Evolutionary conservation across 2,797 vertebrate species (phyloP), one percentile per base, ranked within the genome.

Genomic region (Gallinago nigripennis): DNA sequence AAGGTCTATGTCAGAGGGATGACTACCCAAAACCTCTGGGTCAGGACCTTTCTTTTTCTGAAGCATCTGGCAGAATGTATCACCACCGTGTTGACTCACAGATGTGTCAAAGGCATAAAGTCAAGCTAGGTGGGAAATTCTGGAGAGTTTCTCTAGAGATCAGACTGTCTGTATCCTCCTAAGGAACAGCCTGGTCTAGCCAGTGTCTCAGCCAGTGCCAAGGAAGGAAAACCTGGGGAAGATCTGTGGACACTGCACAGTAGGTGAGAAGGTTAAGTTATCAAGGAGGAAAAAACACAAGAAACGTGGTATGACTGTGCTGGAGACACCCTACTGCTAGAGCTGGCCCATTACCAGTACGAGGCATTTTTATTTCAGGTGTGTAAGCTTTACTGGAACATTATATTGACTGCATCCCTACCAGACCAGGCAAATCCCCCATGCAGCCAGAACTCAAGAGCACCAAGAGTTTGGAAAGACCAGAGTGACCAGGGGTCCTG

Each of bases 31-130:
- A 93, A 64, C 68, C 48, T 73, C 73, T 4, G 5, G 53, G 81
- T 39, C 15, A 27, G 70, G 77, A 24, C 58, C 57, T 9, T 50
- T 63, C 28, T 28, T 63, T 68, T 58, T 64, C 28, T 16, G 70
- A 88, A 95, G 57, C 78, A 71, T 95, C 93, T 94, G 81, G 88
- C 81, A 82, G 69, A 79, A 92, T 85, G 90, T 16, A 77, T 95
- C 94, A 91, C 41, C 84, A 2, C 56, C 4, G 1, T 23, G 37
- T 68, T 95, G 94, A 95, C 78, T 97, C 96, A 91, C 31, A 12
- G 84, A 94, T 92, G 93, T 87, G 88, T 97, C 94, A 95, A 95
- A 94, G 60, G 43, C 68, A 28, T 78, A 48, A 93, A 92, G 84
- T 84, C 60, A 63, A 77, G 43, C 5, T 11, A 88, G 81, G 81